These are phyloP conservation scores for Nesidiocoris tenuis DNA, from an alignment of 2,888 invertebrate species.

Conservation along the genomic window DNA sequence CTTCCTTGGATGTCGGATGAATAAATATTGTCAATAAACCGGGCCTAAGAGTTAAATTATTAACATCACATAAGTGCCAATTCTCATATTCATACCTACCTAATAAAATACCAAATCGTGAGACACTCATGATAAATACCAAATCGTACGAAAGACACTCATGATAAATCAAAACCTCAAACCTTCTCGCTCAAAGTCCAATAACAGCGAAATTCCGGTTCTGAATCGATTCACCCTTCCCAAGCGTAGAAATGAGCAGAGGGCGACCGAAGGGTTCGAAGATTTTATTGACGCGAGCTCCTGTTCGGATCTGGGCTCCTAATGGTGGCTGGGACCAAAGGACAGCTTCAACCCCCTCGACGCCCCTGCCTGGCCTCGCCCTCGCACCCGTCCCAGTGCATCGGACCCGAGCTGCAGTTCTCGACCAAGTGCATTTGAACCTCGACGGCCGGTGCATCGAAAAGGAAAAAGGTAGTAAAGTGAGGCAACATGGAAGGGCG, in stretches of 20 bases:
- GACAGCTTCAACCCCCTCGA: slow-evolving; percentile 34
- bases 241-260: neutral
- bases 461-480: neutral
- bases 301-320: slow-evolving; percentile 19
- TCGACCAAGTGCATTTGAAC: slow-evolving; percentile 4
- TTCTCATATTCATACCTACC: too few relatives aligned
- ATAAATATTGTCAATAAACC: too few relatives aligned
- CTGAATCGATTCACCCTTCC: too few relatives aligned
- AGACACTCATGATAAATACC: too few relatives aligned
- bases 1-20: too few relatives aligned
- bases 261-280: neutral
- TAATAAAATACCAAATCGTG: too few relatives aligned
- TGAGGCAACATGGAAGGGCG: neutral
- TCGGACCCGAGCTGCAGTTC: neutral
- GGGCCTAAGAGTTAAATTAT: too few relatives aligned
- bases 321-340: slow-evolving; percentile 24
- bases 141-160: too few relatives aligned
- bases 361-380: neutral
- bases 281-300: neutral
- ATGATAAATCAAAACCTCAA: too few relatives aligned
- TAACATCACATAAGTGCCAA: too few relatives aligned
- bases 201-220: too few relatives aligned
- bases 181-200: too few relatives aligned
- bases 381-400: neutral
- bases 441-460: neutral